Evolutionary conservation across 2,888 invertebrate species (phyloP), one percentile per base, ranked within the genome.

Genomic region (Cerastis leucographa): DNA sequence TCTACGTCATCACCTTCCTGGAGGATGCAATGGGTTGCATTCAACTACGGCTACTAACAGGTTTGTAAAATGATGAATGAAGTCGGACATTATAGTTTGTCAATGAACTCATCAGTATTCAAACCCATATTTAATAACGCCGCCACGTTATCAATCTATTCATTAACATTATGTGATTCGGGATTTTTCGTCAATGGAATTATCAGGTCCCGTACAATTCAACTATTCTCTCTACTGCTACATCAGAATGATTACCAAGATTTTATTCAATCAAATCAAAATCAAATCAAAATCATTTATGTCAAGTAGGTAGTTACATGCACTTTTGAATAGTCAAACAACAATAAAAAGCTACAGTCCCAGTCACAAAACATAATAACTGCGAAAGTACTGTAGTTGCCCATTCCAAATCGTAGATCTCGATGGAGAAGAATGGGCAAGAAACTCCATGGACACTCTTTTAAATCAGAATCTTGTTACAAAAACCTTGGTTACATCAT

Each of bases 21-120:
- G 98, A 66, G 98, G 98, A 6, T 98, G 98, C 91, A 99, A 98
- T 94, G 98, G 98, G 12, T 94, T 98, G 56, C 98, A 98, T 92
- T 97, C 98, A 9, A 98, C 98, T 56, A 97, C 97, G 19, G 98
- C 98, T 9, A 98, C 98, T 61, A 98, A 98, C 90, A 97, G 98
- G 98, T 97, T 91, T 78, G 74, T 64, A 17, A 14, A 62, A 25
- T 51, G 3, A n/a, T n/a, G n/a, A n/a, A n/a, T n/a, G n/a, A n/a
- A 7, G 1, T 71, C 1, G 9, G 44, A 44, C 19, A 71, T 25
- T 79, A n/a, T 46, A n/a, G 35, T 66, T 71, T 64, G 64, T n/a
- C 42, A 64, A n/a, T 12, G 1, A 51, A 51, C 44, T 44, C 0
- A 35, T 80, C n/a, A 42, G 42, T 35, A 44, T 29, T 46, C 25